These are phyloP conservation scores for Sisyra nigra DNA, from an alignment of 2,888 invertebrate species.

Conservation along the genomic window DNA sequence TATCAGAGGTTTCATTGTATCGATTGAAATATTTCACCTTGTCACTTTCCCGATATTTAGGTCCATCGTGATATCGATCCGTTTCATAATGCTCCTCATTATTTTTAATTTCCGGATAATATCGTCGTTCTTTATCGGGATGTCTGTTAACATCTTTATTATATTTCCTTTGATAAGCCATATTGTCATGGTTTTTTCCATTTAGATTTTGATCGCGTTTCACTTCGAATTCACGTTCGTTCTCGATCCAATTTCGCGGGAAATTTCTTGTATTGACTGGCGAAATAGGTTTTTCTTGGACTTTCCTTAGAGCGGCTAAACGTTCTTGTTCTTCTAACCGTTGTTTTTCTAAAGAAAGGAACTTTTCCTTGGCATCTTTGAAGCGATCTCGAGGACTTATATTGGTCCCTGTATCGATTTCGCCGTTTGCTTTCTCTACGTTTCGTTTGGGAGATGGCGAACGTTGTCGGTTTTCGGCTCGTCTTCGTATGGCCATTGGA, in stretches of 20 bases:
- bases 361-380: conserved; percentile 76
- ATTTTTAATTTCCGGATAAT: conserved; percentile 9
- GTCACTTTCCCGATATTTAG: conserved; percentile 6
- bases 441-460: conserved; percentile 25
- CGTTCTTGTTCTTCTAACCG: conserved; percentile 39
- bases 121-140: conserved; percentile 10
- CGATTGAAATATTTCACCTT: conserved; percentile 8
- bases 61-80: conserved; percentile 10
- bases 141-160: conserved; percentile 10
- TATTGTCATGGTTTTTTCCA: conserved; percentile 11
- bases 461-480: conserved; percentile 30
- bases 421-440: conserved; percentile 31
- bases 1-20: conserved; percentile 6
- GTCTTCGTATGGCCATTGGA: conserved; percentile 18
- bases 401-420: conserved; percentile 23
- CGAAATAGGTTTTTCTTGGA: conserved; percentile 30
- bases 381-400: conserved; percentile 62
- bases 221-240: conserved; percentile 11
- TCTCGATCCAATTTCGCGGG: conserved; percentile 23
- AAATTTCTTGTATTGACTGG: conserved; percentile 33
- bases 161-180: conserved; percentile 8
- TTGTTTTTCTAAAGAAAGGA: conserved; percentile 61
- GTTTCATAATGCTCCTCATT: conserved; percentile 9
- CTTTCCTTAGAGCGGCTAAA: conserved; percentile 32
- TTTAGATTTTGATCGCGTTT: conserved; percentile 12